A percentile compares a stretch with the other conserved stretches of the same genome.
Conservation (phyloP, 2,888 invertebrate genomes). For the Teleiodes luculella region DNA sequence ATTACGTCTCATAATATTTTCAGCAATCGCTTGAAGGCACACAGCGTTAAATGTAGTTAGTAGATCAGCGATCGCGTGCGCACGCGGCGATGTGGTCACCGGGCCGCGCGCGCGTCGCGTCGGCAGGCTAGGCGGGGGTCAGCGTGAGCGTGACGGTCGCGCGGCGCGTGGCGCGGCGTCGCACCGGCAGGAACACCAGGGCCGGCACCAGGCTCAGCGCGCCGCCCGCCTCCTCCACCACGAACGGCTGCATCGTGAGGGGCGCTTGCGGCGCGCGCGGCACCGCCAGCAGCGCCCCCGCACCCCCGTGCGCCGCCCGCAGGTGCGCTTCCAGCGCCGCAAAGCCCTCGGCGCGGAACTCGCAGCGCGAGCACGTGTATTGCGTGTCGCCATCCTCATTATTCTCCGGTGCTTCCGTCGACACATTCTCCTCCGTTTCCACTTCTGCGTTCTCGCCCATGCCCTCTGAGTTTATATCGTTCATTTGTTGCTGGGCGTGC, state of each 20-base stretch:
- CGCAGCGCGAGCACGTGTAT: constrained; percentile 72
- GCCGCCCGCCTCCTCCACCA: constrained; percentile 82
- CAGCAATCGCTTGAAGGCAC: constrained; percentile 91
- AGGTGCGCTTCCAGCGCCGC: constrained; percentile 71
- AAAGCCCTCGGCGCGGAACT: constrained; percentile 70
- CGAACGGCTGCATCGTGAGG: constrained; percentile 95
- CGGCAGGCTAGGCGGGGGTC: constrained; percentile 87
- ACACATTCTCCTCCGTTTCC: constrained; percentile 22
- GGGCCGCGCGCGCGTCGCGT: constrained; percentile 44
- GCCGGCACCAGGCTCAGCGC: constrained; percentile 89
- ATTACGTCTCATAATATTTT: constrained; percentile 77
- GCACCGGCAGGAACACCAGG: constrained; percentile 95
- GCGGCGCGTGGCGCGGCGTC: constrained; percentile 90
- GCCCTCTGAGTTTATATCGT: constrained; percentile 29
- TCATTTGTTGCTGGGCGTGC: constrained; percentile 73
- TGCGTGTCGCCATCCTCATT: constrained; percentile 44
- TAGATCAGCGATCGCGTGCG: constrained; percentile 69
- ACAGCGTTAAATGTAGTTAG: constrained; percentile 84
- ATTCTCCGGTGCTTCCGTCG: background rate
- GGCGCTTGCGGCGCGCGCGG: constrained; percentile 82
- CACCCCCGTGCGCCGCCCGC: constrained; percentile 70
- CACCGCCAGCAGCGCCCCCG: constrained; percentile 72
- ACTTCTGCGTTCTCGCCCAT: constrained; percentile 23
- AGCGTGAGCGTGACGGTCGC: constrained; percentile 95
- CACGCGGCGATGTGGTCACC: constrained; percentile 53